These are phyloP conservation scores for Phortica magna DNA, from an alignment of 2,888 invertebrate species.

Conservation along the genomic window DNA sequence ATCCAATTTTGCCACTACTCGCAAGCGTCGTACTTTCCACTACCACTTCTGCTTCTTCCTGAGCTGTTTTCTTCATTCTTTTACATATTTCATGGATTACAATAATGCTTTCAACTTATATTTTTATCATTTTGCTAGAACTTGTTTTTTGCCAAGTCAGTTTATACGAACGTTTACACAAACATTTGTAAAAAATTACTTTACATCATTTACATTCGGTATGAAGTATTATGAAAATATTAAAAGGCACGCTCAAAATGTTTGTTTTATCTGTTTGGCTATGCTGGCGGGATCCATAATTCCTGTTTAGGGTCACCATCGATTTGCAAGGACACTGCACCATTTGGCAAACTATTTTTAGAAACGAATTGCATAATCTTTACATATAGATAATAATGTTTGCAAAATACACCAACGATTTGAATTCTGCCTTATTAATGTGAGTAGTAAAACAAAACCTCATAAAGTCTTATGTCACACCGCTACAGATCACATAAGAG, in stretches of 20 bases:
- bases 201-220: conserved; percentile 11
- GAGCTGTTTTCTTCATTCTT: conserved; percentile 54
- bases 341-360: no score
- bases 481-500: no score
- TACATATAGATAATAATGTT: no score
- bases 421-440: no score
- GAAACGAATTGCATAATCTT: no score
- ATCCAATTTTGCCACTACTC: not conserved
- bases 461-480: no score
- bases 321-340: no score
- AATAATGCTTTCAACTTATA: not conserved
- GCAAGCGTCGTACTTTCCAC: not conserved
- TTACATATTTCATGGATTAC: conserved; percentile 64
- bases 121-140: not conserved
- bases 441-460: no score
- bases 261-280: not conserved
- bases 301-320: no score
- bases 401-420: no score
- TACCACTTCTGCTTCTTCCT: conserved; percentile 42
- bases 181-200: conserved; percentile 15
- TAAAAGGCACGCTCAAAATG: not conserved
- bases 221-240: not conserved
- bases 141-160: conserved; percentile 5
- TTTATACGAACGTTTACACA: not conserved
- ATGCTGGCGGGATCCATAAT: not conserved